Percentiles rank a stretch among this genome's conserved stretches.
Evolutionary conservation across 2,113 vertebrate species (phyloP).

Genomic region (Ondatra zibethicus): DNA sequence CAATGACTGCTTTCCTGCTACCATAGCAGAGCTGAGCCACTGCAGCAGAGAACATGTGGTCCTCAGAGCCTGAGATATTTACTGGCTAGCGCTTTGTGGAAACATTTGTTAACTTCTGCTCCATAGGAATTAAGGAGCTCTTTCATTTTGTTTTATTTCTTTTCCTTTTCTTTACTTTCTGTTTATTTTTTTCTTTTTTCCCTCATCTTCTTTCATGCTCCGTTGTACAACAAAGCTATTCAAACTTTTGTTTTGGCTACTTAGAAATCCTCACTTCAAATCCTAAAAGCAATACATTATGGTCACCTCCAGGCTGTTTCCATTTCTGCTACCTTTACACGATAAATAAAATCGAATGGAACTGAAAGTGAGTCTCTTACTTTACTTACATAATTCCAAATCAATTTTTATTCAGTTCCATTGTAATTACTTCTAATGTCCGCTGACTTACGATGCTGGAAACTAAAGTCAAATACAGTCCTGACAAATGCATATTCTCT

Average conservation of each 20-base stretch:
- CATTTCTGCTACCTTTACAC: conserved; percentile 37
- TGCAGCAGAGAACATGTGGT: background rate
- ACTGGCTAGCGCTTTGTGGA: background rate
- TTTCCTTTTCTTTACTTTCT: background rate
- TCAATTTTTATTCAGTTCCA: conserved; percentile 54
- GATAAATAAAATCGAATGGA: conserved; percentile 6
- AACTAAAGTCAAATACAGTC: background rate
- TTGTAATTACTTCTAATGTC: conserved; percentile 31
- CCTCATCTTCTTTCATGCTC: background rate
- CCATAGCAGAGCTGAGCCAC: background rate
- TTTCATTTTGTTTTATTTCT: background rate
- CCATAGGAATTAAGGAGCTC: background rate
- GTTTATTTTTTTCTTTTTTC: background rate
- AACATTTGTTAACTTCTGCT: background rate
- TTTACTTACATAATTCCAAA: conserved; percentile 54
- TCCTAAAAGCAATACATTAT: background rate
- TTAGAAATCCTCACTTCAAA: background rate
- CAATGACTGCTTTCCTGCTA: background rate
- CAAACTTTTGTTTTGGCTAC: background rate
- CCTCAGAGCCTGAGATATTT: background rate
- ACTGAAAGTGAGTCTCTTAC: conserved; percentile 7
- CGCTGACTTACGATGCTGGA: conserved; percentile 7
- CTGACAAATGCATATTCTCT: background rate
- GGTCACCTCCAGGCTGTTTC: background rate
- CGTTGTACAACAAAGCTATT: background rate